phyloP scores from a whole-genome alignment of 2,113 vertebrate genomes.

The Cygnus buccinator region DNA sequence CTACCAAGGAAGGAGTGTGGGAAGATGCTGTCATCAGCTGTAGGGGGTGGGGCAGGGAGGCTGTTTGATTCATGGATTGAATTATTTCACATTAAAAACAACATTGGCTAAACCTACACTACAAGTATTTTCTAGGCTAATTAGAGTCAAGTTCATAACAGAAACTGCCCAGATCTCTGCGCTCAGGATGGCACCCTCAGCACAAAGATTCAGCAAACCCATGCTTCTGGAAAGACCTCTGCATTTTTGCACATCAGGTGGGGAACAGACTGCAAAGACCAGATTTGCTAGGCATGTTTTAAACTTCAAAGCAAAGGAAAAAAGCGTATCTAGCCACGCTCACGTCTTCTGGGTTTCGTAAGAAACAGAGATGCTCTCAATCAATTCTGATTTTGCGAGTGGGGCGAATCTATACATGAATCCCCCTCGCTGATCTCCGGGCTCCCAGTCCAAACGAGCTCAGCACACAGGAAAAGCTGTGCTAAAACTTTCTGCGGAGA shows the following conservation, averaged over 20 bases:
- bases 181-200: neutral
- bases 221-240: neutral
- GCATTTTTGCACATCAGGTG: neutral
- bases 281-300: neutral
- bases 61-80: slow-evolving; percentile 36
- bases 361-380: slow-evolving; percentile 12
- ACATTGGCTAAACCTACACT: neutral
- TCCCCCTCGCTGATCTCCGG: neutral
- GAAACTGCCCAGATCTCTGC: neutral
- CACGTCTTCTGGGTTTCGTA: neutral
- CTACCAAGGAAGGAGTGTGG: slow-evolving; percentile 30
- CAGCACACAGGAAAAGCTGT: neutral
- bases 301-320: neutral
- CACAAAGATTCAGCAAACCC: neutral
- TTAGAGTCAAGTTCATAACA: neutral
- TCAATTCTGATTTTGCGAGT: neutral
- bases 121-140: neutral
- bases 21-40: slow-evolving; percentile 55
- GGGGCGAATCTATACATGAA: neutral
- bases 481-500: slow-evolving; percentile 25
- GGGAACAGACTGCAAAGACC: neutral
- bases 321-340: neutral
- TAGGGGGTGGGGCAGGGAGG: slow-evolving; percentile 35
- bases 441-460: neutral
- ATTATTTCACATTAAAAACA: slow-evolving; percentile 35